Evolutionary conservation across 2,888 invertebrate genomes (phyloP), one percentile per base, ranked within the genome.

Genomic region (Chironomus tentans): DNA sequence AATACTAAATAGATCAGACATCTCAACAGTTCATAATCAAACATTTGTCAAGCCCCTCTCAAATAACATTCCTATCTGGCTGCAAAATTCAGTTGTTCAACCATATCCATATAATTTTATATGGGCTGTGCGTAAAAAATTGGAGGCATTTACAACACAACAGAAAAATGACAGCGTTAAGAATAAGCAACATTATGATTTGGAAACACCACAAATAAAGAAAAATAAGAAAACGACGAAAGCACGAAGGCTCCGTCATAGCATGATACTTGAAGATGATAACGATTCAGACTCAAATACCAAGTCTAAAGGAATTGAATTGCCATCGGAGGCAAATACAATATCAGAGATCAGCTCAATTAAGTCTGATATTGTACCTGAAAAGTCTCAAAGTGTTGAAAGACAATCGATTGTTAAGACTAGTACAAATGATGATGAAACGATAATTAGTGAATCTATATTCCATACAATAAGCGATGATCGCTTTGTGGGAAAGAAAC

Each of bases 101-200:
- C 83, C 86, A 5, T 86, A 87, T 83, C 88, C 88, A 15, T 88
- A 87, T 78, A 88, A 88, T 79, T 88, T 89, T 79, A 87, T 88
- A 65, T 87, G 84, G 80, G 88, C 87, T 68, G 87, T 88, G 7
- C 87, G 87, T 78, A 83, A 85, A 77, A 90, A 90, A 79, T 80
- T 88, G 7, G 82, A 82, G 77, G 80, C 81, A 4, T 46, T 46
- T 38, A 50, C 48, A 21, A n/a, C 47, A 70, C 18, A 65, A 65
- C 21, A 21, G 6, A 22, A 47, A 22, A 70, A 22, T 24, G 47
- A 47, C 15, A 22, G 69, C 69, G 18, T 2, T 13, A 13, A 18
- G 56, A 56, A 18, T 56, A 18, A 69, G 38, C 65, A 65, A 22
- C 15, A 69, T n/a, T 18, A 3, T 22, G 5, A 50, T 48, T 21